Evolutionary conservation across 2,888 invertebrate genomes (phyloP), one percentile per base, ranked within the genome.

Genomic region (Netelia melanura): DNA sequence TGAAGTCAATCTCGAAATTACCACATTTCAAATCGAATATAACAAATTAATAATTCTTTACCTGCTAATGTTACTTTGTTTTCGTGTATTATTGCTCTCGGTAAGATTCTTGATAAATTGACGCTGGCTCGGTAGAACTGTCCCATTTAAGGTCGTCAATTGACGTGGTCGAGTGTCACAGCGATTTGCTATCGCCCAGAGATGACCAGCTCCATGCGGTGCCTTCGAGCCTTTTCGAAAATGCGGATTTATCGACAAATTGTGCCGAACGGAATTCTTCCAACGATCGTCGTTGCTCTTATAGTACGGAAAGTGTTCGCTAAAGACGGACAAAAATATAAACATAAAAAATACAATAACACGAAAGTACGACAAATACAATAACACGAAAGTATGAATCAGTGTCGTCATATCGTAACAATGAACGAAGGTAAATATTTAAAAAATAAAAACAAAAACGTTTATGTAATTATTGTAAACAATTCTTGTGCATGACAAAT

Each of bases 221-320:
- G 98, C 97, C 89, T 98, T 97, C 14, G 96, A 96, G 0, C 98
- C 98, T 94, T 98, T 98, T 61, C 97, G 95, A 93, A 98, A 98
- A 94, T 98, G 98, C 0, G 98, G 98, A 94, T 98, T 98, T 91
- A 98, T 98, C 52, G 98, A 98, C 17, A 98, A 94, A 93, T 98
- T 98, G 94, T 98, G 98, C 87, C 98, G 95, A 1, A 98, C 98
- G 0, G 98, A 98, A 92, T 98, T 98, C 94, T 98, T 98, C 98
- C 98, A 98, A 90, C 98, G 96, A 92, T 98, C 98, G 90, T 98
- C 98, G 91, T 97, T 97, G 58, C 97, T 97, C 92, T 97, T 97
- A 95, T 97, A 98, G 93, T 96, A 98, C 0, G 98, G 97, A 94
- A 97, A 98, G 84, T 97, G 97, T 91, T 97, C 97, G 3, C 98